phyloP scores from a whole-genome alignment of 2,113 vertebrate species.

The Bettongia penicillata region DNA sequence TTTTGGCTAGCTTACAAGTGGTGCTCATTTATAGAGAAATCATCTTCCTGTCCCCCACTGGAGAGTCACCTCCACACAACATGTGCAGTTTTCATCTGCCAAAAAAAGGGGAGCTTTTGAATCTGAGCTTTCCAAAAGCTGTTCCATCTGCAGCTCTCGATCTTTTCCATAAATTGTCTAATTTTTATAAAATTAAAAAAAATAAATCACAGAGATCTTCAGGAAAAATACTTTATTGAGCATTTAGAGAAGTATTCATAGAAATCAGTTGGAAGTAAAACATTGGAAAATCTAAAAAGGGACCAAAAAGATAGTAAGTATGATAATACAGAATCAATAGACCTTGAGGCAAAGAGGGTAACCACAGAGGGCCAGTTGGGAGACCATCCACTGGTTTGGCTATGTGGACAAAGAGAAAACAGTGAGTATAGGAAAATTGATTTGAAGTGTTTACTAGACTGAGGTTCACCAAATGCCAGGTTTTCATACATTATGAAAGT shows the following conservation, averaged over 20 bases:
- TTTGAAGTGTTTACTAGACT: neutral
- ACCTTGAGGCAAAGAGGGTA: neutral
- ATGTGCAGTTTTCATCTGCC: slow-evolving; percentile 83
- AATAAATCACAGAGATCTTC: slow-evolving; percentile 49
- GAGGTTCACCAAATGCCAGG: neutral
- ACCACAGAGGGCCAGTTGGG: neutral
- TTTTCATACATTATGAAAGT: neutral
- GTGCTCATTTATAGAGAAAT: slow-evolving; percentile 79
- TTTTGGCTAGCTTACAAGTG: slow-evolving; percentile 70
- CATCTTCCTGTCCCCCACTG: slow-evolving; percentile 82
- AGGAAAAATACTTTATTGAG: slow-evolving; percentile 32
- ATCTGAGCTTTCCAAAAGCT: slow-evolving; percentile 75
- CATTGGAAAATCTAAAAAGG: slow-evolving; percentile 44
- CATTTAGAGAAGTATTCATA: slow-evolving; percentile 58
- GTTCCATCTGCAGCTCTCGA: slow-evolving; percentile 79
- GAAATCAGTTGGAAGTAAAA: slow-evolving; percentile 29
- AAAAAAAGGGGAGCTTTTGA: slow-evolving; percentile 79
- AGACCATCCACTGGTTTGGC: neutral
- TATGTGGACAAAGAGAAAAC: neutral
- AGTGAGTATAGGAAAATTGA: neutral
- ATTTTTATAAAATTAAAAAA: slow-evolving; percentile 59
- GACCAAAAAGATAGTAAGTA: slow-evolving; percentile 27
- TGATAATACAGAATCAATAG: neutral
- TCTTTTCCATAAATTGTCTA: slow-evolving; percentile 71
- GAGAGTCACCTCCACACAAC: slow-evolving; percentile 81